Base-by-base conservation (phyloP, 1,140 invertebrate species). In the Zaprionus lachaisei region DNA sequence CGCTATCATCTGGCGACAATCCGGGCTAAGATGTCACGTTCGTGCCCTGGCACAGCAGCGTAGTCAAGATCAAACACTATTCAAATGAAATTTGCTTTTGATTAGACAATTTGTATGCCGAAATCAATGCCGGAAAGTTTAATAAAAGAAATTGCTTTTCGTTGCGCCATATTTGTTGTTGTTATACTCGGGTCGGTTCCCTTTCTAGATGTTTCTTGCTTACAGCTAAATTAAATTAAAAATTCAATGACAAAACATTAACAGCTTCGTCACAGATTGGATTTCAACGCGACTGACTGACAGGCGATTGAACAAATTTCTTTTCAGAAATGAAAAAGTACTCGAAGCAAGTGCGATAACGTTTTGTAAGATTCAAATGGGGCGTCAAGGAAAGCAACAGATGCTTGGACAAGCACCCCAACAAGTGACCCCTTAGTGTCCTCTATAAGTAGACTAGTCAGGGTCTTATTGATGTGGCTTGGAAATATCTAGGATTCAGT, bases 71-170 rank as follows among this genome's bases (percentile, higher is more conserved):
- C 74, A 77, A 77, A 77, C 74, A 77, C 74, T 77, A 77, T 72
- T 77, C 68, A 72, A 76, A 65, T 60, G 60, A 65, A 71, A 76
- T 76, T 71, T 41, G 68, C 24, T 55, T 61, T 65, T 76, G 73
- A 76, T 76, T 72, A 76, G 73, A 76, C 73, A 71, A 77, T 77
- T 77, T 72, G 68, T 62, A 77, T 77, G 74, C 74, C 37, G 55
- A 66, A 77, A 72, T 71, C 68, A 72, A 60, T 60, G 69, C 69
- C 47, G 34, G 41, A 20, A 61, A 57, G 62, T 77, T 77, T 72
- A 77, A 77, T 72, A 72, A 72, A 77, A 61, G 31, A 72, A 77
- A 77, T 77, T 77, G 74, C 28, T 71, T 76, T 61, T 65, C 67
- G 34, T 15, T 47, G 17, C 20, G 49, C 22, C 20, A n/a, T 12